phyloP scores from a whole-genome alignment of 2,113 vertebrate species.

The Axis porcinus region DNA sequence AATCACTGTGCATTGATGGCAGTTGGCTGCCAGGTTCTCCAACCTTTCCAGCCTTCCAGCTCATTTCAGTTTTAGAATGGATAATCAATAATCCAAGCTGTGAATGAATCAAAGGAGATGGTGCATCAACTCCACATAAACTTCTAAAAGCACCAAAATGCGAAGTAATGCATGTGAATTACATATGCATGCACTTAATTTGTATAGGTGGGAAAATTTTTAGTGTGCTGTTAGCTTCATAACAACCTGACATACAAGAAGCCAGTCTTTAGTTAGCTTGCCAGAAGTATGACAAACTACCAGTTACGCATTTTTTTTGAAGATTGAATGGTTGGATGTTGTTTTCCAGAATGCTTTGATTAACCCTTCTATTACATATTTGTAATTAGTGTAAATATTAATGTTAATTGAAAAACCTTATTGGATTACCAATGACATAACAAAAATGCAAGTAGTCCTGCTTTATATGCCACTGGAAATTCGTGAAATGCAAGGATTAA shows the following conservation, averaged over 20 bases:
- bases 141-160: constrained; percentile 65
- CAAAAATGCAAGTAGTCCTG: neutral
- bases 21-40: constrained; percentile 32
- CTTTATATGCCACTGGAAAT: neutral
- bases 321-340: constrained; percentile 41
- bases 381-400: constrained; percentile 38
- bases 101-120: constrained; percentile 68
- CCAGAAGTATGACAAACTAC: constrained; percentile 71
- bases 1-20: constrained; percentile 46
- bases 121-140: constrained; percentile 62
- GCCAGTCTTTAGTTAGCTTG: constrained; percentile 74
- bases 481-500: neutral
- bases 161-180: constrained; percentile 72
- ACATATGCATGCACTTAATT: constrained; percentile 83
- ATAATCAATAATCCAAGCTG: constrained; percentile 71
- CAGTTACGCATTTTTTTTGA: constrained; percentile 56
- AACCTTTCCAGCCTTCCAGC: constrained; percentile 31
- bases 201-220: constrained; percentile 75
- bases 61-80: constrained; percentile 43
- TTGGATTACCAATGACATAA: constrained; percentile 21
- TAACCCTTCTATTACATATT: constrained; percentile 58
- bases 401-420: constrained; percentile 17
- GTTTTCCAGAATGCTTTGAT: constrained; percentile 60
- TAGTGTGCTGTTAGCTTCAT: constrained; percentile 80
- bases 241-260: constrained; percentile 75